A percentile compares a stretch with the other conserved stretches of the same genome.
phyloP scores from a whole-genome alignment of 1,140 invertebrate species.

The Drosophila lowei region DNA sequence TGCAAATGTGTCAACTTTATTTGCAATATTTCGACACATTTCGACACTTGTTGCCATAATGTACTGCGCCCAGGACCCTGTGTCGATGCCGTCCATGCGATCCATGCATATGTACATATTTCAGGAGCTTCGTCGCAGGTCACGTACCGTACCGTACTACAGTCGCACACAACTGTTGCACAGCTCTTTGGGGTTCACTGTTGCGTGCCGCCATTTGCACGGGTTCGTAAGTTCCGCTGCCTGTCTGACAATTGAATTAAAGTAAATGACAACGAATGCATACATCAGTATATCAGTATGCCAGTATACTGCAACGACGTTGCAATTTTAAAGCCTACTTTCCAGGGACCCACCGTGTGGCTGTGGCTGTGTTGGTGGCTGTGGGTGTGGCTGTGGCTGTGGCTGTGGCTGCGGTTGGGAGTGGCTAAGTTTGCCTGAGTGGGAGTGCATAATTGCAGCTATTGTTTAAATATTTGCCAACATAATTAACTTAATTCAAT shows the following conservation, averaged over 20 bases:
- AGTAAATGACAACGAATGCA: conserved; percentile 55
- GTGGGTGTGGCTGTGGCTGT: background rate
- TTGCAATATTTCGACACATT: conserved; percentile 74
- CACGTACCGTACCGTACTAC: conserved; percentile 13
- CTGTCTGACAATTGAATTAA: conserved; percentile 53
- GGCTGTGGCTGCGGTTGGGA: background rate
- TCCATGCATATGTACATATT: conserved; percentile 36
- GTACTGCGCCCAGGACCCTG: conserved; percentile 26
- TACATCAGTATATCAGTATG: too few species aligned
- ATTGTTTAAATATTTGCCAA: conserved; percentile 83
- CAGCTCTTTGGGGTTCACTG: conserved; percentile 9
- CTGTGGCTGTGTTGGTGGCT: background rate
- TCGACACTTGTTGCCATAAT: conserved; percentile 80
- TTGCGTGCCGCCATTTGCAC: conserved; percentile 24
- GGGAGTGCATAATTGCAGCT: conserved; percentile 66
- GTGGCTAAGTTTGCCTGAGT: conserved; percentile 2
- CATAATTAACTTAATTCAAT: conserved; percentile 83
- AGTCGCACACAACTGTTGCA: conserved; percentile 59
- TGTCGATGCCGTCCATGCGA: too few species aligned
- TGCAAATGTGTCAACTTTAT: conserved; percentile 82
- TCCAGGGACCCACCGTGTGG: background rate
- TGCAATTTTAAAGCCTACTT: conserved; percentile 44
- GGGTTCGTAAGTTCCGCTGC: conserved; percentile 46
- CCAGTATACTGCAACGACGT: background rate
- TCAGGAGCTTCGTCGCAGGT: conserved; percentile 30